These are phyloP conservation scores for Portevinia maculata DNA, from an alignment of 2,888 invertebrate genomes.

Conservation along the genomic window DNA sequence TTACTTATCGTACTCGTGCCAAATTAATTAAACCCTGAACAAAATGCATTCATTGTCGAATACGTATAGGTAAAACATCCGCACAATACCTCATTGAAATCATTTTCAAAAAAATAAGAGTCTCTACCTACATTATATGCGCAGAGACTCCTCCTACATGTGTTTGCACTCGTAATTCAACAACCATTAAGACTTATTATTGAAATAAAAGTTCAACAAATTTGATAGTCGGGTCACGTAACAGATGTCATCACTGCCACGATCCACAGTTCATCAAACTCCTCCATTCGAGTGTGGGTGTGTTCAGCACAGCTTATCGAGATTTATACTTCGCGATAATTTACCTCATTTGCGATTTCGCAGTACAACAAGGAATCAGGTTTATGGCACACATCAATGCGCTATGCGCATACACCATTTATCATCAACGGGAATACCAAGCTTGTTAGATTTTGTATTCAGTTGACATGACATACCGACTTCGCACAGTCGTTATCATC, in stretches of 20 bases:
- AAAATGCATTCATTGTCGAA: too few species aligned
- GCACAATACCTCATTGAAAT: constrained; percentile 20
- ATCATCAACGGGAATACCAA: constrained; percentile 28
- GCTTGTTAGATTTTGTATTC: constrained; percentile 28
- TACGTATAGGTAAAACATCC: too few species aligned
- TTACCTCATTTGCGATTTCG: constrained; percentile 53
- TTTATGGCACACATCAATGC: constrained; percentile 49
- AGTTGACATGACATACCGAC: constrained; percentile 26
- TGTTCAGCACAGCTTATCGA: not conserved
- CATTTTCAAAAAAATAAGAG: not conserved
- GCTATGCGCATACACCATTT: constrained; percentile 47
- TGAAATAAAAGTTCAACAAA: constrained; percentile 6
- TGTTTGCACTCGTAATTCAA: not conserved
- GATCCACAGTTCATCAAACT: constrained; percentile 55
- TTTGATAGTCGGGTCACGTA: constrained; percentile 49
- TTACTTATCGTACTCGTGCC: too few species aligned
- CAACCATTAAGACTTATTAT: constrained; percentile 8
- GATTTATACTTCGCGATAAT: constrained; percentile 34
- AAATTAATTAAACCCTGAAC: not conserved
- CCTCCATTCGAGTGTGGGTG: constrained; percentile 21
- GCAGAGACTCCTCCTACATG: not conserved
- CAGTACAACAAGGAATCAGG: constrained; percentile 64
- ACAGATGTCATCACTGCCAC: constrained; percentile 67
- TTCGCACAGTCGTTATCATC: not conserved
- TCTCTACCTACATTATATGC: not conserved